Conservation (phyloP, 2,113 vertebrate genomes). For the Reinhardtius hippoglossoides region DNA sequence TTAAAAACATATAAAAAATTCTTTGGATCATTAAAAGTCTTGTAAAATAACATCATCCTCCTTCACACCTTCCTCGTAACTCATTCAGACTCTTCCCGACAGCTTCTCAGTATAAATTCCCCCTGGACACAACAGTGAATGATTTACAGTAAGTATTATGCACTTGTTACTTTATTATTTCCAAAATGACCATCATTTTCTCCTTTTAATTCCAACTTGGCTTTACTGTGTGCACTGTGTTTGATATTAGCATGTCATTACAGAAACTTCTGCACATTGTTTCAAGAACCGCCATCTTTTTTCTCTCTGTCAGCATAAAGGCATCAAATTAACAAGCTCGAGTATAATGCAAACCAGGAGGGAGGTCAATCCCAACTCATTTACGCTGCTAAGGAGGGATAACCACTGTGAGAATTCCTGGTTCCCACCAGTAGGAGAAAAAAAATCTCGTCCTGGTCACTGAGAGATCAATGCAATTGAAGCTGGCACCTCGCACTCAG, state of each 20-base stretch:
- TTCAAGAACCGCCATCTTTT: neutral
- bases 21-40: too few relatives aligned
- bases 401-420: slow-evolving; percentile 36
- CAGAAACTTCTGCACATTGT: neutral
- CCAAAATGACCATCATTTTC: neutral
- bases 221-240: neutral
- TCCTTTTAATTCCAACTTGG: neutral
- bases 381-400: slow-evolving; percentile 63
- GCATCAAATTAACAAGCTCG: slow-evolving; percentile 85
- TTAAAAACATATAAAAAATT: too few relatives aligned
- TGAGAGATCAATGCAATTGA: slow-evolving; percentile 88
- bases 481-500: slow-evolving; percentile 87
- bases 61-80: too few relatives aligned
- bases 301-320: slow-evolving; percentile 24
- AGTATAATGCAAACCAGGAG: slow-evolving; percentile 79
- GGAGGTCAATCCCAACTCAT: slow-evolving; percentile 68
- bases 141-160: too few relatives aligned
- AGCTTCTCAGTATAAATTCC: too few relatives aligned
- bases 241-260: neutral
- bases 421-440: neutral
- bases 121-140: too few relatives aligned
- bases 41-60: too few relatives aligned
- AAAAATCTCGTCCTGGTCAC: slow-evolving; percentile 1
- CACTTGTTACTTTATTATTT: too few relatives aligned
- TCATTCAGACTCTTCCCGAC: too few relatives aligned